These are phyloP conservation scores for Abrostola triplasia DNA, from an alignment of 2,888 invertebrate species.

Conservation along the genomic window DNA sequence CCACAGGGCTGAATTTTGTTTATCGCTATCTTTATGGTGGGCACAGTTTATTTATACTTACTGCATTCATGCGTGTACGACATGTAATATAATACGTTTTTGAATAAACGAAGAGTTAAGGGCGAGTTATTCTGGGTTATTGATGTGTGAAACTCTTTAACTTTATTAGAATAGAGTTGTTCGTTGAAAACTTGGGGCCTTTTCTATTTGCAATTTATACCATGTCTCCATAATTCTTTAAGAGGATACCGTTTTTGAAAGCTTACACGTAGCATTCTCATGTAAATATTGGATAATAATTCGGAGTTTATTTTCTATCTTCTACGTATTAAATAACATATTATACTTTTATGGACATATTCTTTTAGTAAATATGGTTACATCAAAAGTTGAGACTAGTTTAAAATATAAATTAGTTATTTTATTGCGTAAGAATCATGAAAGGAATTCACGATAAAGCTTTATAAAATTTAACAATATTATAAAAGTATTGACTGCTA, in stretches of 20 bases:
- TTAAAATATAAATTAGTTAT: no score
- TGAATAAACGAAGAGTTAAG: slow-evolving; percentile 77
- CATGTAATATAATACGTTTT: slow-evolving; percentile 83
- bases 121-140: slow-evolving; percentile 65
- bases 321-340: no score
- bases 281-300: slow-evolving; percentile 15
- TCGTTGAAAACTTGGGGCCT: slow-evolving; percentile 5
- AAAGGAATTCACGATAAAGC: no score
- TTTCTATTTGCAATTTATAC: slow-evolving; percentile 13
- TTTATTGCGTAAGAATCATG: no score
- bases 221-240: slow-evolving; percentile 10
- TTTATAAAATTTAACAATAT: no score
- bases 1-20: slow-evolving; percentile 85
- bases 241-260: background rate
- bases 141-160: slow-evolving; percentile 47
- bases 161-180: slow-evolving; percentile 35
- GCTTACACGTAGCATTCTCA: slow-evolving; percentile 19
- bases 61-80: slow-evolving; percentile 81
- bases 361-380: no score
- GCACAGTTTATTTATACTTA: slow-evolving; percentile 84
- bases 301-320: no score
- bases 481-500: background rate
- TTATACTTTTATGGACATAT: no score
- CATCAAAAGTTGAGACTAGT: no score
- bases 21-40: slow-evolving; percentile 87